phyloP scores from a whole-genome alignment of 2,888 invertebrate species.

The Apotomis turbidana region DNA sequence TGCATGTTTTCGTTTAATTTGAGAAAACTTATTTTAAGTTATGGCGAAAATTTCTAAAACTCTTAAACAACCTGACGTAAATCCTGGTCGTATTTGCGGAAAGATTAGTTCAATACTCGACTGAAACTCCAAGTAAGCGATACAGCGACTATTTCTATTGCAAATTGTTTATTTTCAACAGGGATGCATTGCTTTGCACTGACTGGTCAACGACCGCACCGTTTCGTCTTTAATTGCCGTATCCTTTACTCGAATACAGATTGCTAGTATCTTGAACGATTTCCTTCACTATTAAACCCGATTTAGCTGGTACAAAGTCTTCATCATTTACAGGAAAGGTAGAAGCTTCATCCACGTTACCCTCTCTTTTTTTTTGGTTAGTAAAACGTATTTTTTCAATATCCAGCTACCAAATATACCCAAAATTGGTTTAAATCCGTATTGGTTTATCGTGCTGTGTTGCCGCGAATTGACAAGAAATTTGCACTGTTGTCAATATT shows the following conservation, averaged over 20 bases:
- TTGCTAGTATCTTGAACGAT: conserved; percentile 40
- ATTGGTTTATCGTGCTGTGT: no score
- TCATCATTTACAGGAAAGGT: neutral
- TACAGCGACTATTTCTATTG: conserved; percentile 44
- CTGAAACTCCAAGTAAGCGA: conserved; percentile 25
- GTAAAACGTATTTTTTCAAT: no score
- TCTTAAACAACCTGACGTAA: no score
- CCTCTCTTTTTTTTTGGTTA: no score
- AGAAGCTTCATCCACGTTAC: no score
- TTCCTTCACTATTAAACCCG: conserved; percentile 32
- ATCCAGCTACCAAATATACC: no score
- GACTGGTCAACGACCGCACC: conserved; percentile 62
- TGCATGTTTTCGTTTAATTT: no score
- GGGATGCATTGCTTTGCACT: conserved; percentile 51
- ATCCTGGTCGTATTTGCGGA: conserved; percentile 2
- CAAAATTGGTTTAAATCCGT: no score
- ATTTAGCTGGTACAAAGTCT: conserved; percentile 2
- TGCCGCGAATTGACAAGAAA: no score
- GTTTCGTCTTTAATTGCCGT: conserved; percentile 58
- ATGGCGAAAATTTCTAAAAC: no score
- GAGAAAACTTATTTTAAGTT: no score
- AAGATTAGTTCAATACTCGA: conserved; percentile 1
- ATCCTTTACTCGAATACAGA: conserved; percentile 52
- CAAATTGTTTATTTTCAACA: conserved; percentile 45
- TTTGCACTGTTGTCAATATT: no score